Evolutionary conservation across 2,113 vertebrate species (phyloP), one percentile per base, ranked within the genome.

Genomic region (Channa maculata): DNA sequence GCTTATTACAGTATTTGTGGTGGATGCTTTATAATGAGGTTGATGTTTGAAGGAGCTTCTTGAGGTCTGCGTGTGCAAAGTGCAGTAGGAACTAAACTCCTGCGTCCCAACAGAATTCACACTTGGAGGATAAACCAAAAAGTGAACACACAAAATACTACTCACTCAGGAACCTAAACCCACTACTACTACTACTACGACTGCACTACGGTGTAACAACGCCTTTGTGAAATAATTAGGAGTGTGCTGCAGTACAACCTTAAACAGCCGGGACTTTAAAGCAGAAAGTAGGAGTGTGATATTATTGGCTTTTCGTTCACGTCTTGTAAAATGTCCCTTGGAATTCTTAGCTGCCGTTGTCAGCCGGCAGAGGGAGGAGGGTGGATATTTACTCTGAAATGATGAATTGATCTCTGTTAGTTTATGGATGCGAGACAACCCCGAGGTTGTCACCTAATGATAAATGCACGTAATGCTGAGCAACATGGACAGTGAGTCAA

Each of bases 341-440:
- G 50, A 75, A 75, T 83, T 79, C 83, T 24, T 67, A 55, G 63
- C 43, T 75, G 36, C 37, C 37, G 14, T 15, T 66, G 75, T 77
- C 59, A 57, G 80, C 50, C 58, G 76, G 68, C 60, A 41, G 24
- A 24, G 9, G 15, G 49, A 48, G 38, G 45, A 13, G 49, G 76
- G 61, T 3, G 33, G 82, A 67, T 76, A 65, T 83, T 76, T 69
- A 64, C 57, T 68, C 55, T 75, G 78, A 71, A 61, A 77, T 88
- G 84, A 89, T 88, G 65, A 85, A 89, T 90, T 81, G 82, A 88
- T 86, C 77, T 73, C 65, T 39, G 73, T 88, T 87, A 80, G 81
- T 73, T 82, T 87, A 84, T 75, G 78, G 73, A 82, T 11, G 38
- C 66, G 52, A 67, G 76, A 85, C 76, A 80, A 78, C 75, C 70